Conservation (phyloP, 1,140 invertebrate species). For the Ips typographus region DNA sequence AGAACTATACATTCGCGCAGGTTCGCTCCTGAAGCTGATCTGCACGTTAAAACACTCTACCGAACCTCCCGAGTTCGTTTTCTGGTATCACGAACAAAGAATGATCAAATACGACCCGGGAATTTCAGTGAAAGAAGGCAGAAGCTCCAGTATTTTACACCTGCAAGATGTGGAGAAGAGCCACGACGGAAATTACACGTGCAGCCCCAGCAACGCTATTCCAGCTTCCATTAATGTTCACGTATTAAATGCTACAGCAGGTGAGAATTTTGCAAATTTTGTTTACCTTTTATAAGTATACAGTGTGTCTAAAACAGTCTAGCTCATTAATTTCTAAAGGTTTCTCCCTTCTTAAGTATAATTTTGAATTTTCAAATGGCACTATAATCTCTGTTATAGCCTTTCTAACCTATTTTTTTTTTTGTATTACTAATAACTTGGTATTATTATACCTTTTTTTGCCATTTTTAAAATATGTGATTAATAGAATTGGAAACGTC, state of each 20-base stretch:
- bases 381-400: no score
- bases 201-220: conserved; percentile 68
- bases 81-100: conserved; percentile 74
- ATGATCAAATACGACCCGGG: conserved; percentile 73
- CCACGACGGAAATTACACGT: conserved; percentile 69
- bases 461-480: no score
- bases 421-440: no score
- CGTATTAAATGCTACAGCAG: conserved; percentile 58
- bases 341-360: no score
- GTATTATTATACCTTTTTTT: no score
- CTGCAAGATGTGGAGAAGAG: conserved; percentile 59
- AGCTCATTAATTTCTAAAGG: no score
- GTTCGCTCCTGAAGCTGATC: conserved; percentile 69
- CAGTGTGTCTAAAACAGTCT: no score
- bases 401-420: no score
- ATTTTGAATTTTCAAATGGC: no score
- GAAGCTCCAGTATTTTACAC: conserved; percentile 57
- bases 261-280: conserved; percentile 31
- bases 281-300: no score
- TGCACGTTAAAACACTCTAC: conserved; percentile 72
- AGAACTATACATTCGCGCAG: conserved; percentile 73
- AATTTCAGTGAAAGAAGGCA: conserved; percentile 53
- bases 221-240: conserved; percentile 69
- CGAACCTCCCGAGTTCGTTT: conserved; percentile 74
- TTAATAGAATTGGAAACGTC: no score